Base-by-base conservation (phyloP, 2,797 vertebrate genomes). In the Pempheris klunzingeri region DNA sequence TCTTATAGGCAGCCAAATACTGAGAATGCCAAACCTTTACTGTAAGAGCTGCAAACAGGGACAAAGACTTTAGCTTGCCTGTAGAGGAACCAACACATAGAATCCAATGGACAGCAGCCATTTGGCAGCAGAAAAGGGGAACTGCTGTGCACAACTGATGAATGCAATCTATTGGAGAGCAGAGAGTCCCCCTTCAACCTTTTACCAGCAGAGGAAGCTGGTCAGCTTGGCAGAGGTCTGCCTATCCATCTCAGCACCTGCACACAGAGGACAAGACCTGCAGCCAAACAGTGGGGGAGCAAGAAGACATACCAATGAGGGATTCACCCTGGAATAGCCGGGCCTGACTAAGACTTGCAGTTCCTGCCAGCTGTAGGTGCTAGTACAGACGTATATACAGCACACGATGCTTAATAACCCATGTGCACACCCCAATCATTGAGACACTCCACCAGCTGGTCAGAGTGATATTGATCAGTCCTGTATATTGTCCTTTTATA, bases 91-190 rank as follows among this genome's bases (percentile, higher is more conserved):
- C 94, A 91, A 86, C 77, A 75, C 76, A 87, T 87, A 80, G 80
- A 87, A 83, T 77, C 47, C 85, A 81, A 88, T 95, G 94, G 95
- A 94, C 30, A 62, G 64, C 38, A 57, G 95, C 96, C 96, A 97
- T 75, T 0, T 96, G 96, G 95, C 95, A 95, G 86, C 79, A 86
- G 78, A 64, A 70, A 85, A 83, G 77, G 78, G 88, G 88, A 94
- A 93, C 82, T 93, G 91, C 92, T 91, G 89, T 30, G 63, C 81
- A 85, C 91, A 88, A 93, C 88, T 92, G 83, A 92, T 94, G 95
- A 93, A 93, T 88, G 91, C 76, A 89, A 94, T 91, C 92, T 88
- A 90, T 89, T 87, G 83, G 92, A 90, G 89, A 86, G 86, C 70
- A 88, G 90, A 90, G 77, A 85, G 80, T 82, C 71, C 75, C 74